These are phyloP conservation scores for Zygothrica quintamaculata DNA, from an alignment of 2,888 invertebrate species.

Conservation along the genomic window DNA sequence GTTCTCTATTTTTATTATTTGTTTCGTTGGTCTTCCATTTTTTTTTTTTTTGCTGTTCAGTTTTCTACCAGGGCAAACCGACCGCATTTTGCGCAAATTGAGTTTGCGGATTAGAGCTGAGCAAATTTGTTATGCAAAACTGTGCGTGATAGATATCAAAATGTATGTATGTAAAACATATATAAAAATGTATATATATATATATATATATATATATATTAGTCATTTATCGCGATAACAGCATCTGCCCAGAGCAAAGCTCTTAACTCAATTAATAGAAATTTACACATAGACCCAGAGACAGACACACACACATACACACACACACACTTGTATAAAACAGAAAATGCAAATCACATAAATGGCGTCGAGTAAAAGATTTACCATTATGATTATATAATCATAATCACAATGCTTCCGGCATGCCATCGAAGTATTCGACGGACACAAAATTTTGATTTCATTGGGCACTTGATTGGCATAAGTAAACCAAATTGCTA, in stretches of 20 bases:
- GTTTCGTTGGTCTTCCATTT: constrained; percentile 16
- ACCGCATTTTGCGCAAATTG: constrained; percentile 58
- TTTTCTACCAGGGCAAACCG: constrained; percentile 15
- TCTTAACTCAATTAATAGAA: constrained; percentile 68
- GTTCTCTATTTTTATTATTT: constrained; percentile 9
- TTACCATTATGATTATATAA: constrained; percentile 66
- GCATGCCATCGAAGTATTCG: constrained; percentile 27
- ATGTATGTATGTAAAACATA: constrained; percentile 9
- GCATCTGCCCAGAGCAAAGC: constrained; percentile 39
- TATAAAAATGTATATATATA: constrained; percentile 18
- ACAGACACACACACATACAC: neutral
- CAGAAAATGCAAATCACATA: constrained; percentile 52
- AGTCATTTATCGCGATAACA: constrained; percentile 46
- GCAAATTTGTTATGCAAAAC: constrained; percentile 66
- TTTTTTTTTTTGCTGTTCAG: constrained; percentile 8
- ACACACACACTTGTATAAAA: neutral
- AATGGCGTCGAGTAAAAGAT: constrained; percentile 40
- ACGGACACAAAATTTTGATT: constrained; percentile 62
- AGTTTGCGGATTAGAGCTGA: constrained; percentile 57
- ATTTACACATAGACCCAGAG: constrained; percentile 16
- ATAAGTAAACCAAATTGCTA: constrained; percentile 58
- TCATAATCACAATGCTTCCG: constrained; percentile 58
- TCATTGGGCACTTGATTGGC: constrained; percentile 74
- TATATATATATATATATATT: constrained; percentile 28
- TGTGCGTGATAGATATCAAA: constrained; percentile 49